Evolutionary conservation across 2,113 vertebrate species (phyloP), one percentile per base, ranked within the genome.

Genomic region (Anolis carolinensis): DNA sequence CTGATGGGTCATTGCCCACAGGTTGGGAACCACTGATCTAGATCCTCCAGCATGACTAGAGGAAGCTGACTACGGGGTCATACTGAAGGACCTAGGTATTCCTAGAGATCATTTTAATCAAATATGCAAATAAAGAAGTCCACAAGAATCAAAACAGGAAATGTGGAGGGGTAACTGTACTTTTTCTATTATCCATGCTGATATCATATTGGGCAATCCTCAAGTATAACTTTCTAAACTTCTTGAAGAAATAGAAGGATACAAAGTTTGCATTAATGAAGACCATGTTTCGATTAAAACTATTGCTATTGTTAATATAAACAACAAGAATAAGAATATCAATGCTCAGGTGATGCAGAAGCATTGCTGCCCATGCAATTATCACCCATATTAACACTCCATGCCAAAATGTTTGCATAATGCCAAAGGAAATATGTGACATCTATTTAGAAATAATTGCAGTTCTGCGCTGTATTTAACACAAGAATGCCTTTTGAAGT

Each of bases 361-460:
- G 59, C n/a, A 63, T 50, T n/a, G 20, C 7, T 50, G 7, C 11
- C 39, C 27, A 4, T 50, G 27, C 23, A 9, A 48, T 68, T 34
- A n/a, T 81, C 27, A 48, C 5, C 8, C 68, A 2, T 32, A n/a
- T 68, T 81, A 50, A 7, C 65, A 81, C 50, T 81, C 68, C 65
- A 68, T 20, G 68, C 25, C 52, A 79, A n/a, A 44, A 59, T 74
- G 4, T 62, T 39, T 73, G 14, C 9, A 59, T 59, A 59, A 59
- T 59, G 18, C 55, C 14, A 59, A 59, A 68, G 23, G 30, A 30
- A 30, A 27, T 27, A 21, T 4, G 7, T 71, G 2, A 30, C n/a
- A 34, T 20, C 9, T 7, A 27, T 14, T 71, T 82, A 86, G 71
- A 93, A 94, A 87, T 68, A 71, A 16, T 7, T 30, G 9, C 65